Conservation (phyloP, 2,888 invertebrate genomes). For the Euzetes globulus region DNA sequence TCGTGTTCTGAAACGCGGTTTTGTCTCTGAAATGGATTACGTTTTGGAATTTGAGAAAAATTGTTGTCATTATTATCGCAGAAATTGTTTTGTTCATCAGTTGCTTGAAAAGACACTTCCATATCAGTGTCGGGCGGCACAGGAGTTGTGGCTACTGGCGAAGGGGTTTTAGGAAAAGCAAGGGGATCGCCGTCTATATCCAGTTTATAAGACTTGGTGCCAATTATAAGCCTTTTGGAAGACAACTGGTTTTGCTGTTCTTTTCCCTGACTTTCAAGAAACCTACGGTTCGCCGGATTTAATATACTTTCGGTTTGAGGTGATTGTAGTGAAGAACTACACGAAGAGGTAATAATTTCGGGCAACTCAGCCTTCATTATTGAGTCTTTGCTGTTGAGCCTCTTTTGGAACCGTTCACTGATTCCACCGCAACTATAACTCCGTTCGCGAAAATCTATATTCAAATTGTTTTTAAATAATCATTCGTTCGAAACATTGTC, state of each 20-base stretch:
- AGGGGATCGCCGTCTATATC: constrained; percentile 21
- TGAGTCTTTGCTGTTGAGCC: constrained; percentile 6
- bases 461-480: background rate
- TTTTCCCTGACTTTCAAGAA: constrained; percentile 46
- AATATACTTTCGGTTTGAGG: constrained; percentile 44
- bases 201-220: constrained; percentile 26
- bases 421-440: constrained; percentile 14
- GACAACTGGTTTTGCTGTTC: constrained; percentile 1
- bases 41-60: background rate
- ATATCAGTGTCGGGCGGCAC: background rate
- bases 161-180: constrained; percentile 24
- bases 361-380: constrained; percentile 6
- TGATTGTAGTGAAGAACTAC: background rate
- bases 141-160: background rate
- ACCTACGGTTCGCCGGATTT: constrained; percentile 48
- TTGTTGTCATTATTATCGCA: background rate
- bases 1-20: constrained; percentile 1
- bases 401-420: background rate
- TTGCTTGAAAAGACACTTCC: background rate
- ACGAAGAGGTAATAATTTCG: constrained; percentile 12
- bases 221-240: constrained; percentile 29
- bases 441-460: constrained; percentile 5
- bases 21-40: constrained; percentile 5
- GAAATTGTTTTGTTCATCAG: background rate
- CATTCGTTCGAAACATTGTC: background rate